Evolutionary conservation across 2,888 invertebrate species (phyloP).

Genomic region (Galerucella pusilla): DNA sequence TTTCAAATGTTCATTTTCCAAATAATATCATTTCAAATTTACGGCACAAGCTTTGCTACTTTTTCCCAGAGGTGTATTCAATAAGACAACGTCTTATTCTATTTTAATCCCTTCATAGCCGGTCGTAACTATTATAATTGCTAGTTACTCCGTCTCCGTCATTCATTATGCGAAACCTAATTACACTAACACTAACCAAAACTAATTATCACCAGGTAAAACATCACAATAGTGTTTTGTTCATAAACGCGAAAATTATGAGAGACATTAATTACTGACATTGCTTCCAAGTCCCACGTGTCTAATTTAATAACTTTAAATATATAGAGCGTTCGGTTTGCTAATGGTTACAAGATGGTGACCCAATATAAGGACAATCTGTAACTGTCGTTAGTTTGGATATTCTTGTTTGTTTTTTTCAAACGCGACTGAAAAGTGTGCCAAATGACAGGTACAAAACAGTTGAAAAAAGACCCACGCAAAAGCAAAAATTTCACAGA

Average conservation of each 20-base stretch:
- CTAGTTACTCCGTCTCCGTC: background rate
- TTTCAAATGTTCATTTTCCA: too few species aligned
- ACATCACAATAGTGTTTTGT: background rate
- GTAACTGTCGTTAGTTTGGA: background rate
- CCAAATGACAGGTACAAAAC: background rate
- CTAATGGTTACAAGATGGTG: background rate
- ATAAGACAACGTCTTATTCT: too few species aligned
- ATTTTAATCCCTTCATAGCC: background rate
- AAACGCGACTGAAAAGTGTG: background rate
- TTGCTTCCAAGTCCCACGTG: background rate
- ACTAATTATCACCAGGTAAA: conserved; percentile 4
- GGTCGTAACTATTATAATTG: background rate
- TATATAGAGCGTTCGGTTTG: background rate
- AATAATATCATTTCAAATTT: too few species aligned
- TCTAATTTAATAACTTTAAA: conserved; percentile 4
- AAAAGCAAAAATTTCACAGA: too few species aligned
- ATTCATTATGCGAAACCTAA: background rate
- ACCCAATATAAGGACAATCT: background rate
- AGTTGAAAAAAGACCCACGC: too few species aligned
- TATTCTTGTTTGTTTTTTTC: background rate
- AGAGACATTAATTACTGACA: background rate
- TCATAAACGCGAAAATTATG: conserved; percentile 5
- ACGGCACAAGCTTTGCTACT: too few species aligned
- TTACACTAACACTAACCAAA: background rate
- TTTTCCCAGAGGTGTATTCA: too few species aligned